Conservation (phyloP, 2,888 invertebrate species). For the Cheilosia vulpina region DNA sequence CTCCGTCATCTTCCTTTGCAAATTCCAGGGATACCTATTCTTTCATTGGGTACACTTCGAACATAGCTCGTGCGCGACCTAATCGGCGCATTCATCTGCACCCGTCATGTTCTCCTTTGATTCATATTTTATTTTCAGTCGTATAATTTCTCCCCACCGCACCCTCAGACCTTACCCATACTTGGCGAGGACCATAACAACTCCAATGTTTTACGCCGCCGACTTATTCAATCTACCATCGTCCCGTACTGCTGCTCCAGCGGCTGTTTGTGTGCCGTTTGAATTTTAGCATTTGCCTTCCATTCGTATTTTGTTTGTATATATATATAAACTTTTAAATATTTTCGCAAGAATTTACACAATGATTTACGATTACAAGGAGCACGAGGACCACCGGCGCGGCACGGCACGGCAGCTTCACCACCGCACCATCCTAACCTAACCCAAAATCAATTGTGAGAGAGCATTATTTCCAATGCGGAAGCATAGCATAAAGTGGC, state of each 20-base stretch:
- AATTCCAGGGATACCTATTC: background rate
- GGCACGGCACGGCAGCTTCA: background rate
- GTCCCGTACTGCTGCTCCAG: slow-evolving; percentile 20
- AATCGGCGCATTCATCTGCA: slow-evolving; percentile 43
- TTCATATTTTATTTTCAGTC: slow-evolving; percentile 52
- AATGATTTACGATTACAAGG: slow-evolving; percentile 61
- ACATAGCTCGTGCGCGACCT: slow-evolving; percentile 32
- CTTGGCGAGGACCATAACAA: slow-evolving; percentile 12
- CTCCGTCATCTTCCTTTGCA: too few species aligned
- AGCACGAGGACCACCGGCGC: background rate
- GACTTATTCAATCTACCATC: slow-evolving; percentile 25
- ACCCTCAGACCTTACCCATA: background rate
- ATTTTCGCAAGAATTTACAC: slow-evolving; percentile 53
- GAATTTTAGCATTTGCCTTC: slow-evolving; percentile 47
- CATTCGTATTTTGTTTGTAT: background rate
- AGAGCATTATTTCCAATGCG: slow-evolving; percentile 66
- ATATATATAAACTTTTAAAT: slow-evolving; percentile 42
- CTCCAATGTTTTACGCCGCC: slow-evolving; percentile 41
- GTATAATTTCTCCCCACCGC: slow-evolving; percentile 5
- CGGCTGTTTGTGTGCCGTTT: slow-evolving; percentile 57
- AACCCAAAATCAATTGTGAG: slow-evolving; percentile 54
- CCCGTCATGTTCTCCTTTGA: slow-evolving; percentile 53
- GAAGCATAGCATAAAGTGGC: slow-evolving; percentile 70
- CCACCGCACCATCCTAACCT: slow-evolving; percentile 3
- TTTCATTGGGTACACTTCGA: slow-evolving; percentile 32